These are phyloP conservation scores for Spermophilus dauricus DNA, from an alignment of 2,113 vertebrate genomes.

Conservation along the genomic window DNA sequence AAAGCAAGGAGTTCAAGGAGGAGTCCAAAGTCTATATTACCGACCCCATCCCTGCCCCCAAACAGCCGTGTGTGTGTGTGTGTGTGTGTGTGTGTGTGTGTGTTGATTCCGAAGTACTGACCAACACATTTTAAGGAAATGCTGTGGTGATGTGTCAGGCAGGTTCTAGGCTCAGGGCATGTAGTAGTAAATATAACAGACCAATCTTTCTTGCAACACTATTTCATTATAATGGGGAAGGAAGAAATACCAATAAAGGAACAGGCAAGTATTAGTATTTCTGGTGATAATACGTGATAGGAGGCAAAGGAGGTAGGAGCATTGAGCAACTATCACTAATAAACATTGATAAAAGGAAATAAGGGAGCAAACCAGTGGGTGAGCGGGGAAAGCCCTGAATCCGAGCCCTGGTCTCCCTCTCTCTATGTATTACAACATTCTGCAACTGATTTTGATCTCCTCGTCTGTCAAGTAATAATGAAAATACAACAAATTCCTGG, in stretches of 20 bases:
- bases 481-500: background rate
- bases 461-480: background rate
- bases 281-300: background rate
- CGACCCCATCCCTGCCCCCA: slow-evolving; percentile 11
- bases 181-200: background rate
- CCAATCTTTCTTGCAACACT: background rate
- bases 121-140: background rate
- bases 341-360: background rate
- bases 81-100: background rate
- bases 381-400: background rate
- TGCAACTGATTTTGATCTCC: background rate
- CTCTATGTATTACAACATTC: background rate
- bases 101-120: background rate
- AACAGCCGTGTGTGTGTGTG: background rate
- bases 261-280: background rate
- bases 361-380: background rate
- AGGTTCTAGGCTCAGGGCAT: background rate
- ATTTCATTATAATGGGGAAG: background rate
- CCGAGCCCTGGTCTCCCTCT: background rate
- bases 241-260: background rate
- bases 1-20: background rate
- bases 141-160: too few relatives aligned
- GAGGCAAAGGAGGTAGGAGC: accelerated
- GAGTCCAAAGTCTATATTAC: background rate
- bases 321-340: background rate